A percentile compares a stretch with the other conserved stretches of the same genome.
Conservation (phyloP, 2,113 vertebrate genomes). For the Salvelinus fontinalis region DNA sequence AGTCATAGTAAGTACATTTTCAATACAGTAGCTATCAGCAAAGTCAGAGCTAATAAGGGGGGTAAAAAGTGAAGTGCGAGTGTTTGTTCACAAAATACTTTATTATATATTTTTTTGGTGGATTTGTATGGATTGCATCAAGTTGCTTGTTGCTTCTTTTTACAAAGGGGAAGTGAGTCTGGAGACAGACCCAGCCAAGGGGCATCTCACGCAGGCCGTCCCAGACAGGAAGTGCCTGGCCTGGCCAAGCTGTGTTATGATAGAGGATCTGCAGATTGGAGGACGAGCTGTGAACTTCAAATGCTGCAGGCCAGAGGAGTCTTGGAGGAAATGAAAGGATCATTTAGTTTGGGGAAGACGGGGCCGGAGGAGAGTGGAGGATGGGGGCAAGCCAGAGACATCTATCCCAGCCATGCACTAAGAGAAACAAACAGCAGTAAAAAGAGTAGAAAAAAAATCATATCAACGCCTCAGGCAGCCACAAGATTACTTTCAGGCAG, state of each 20-base stretch:
- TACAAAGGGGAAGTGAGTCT: slow-evolving; percentile 62
- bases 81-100: too few species aligned
- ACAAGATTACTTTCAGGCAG: slow-evolving; percentile 16
- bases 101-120: background rate
- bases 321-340: slow-evolving; percentile 85
- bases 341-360: slow-evolving; percentile 71
- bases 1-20: too few species aligned
- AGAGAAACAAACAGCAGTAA: slow-evolving; percentile 49
- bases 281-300: slow-evolving; percentile 78
- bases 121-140: slow-evolving; percentile 4
- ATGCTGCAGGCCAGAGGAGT: slow-evolving; percentile 71
- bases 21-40: too few species aligned
- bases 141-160: slow-evolving; percentile 43
- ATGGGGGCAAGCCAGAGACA: slow-evolving; percentile 54
- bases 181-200: slow-evolving; percentile 68
- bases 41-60: too few species aligned
- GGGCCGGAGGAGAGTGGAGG: slow-evolving; percentile 35
- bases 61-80: too few species aligned
- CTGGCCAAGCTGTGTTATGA: slow-evolving; percentile 72
- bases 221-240: slow-evolving; percentile 79
- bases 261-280: slow-evolving; percentile 79
- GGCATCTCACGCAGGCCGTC: slow-evolving; percentile 75
- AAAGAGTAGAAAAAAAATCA: slow-evolving; percentile 14
- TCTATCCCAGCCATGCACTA: slow-evolving; percentile 36
- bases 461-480: slow-evolving; percentile 33